Conservation (phyloP, 2,888 invertebrate species). For the Hybos culiciformis region DNA sequence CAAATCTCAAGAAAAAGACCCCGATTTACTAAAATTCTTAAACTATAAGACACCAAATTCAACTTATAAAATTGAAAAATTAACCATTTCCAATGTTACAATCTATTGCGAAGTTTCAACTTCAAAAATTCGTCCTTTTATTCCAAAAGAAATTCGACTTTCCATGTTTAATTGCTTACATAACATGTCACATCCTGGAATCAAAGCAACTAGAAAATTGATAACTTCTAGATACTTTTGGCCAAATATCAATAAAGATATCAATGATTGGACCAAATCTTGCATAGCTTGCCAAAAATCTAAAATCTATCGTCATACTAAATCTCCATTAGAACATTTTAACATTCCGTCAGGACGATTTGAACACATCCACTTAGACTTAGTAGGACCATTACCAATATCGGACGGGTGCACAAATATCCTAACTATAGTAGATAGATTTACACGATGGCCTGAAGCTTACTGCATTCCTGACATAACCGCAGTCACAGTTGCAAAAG, state of each 20-base stretch:
- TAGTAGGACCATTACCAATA: background rate
- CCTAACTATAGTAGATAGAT: background rate
- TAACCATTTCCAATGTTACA: background rate
- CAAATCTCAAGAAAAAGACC: background rate
- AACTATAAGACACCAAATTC: background rate
- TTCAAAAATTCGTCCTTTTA: background rate
- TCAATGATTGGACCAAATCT: background rate
- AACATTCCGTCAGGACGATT: background rate
- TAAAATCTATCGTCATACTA: background rate
- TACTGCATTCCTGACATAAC: constrained; percentile 1
- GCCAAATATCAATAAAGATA: background rate
- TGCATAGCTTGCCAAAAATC: background rate
- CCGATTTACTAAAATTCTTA: background rate
- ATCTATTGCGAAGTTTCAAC: background rate
- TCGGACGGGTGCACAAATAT: background rate
- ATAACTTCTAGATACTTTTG: background rate
- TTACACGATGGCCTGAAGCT: constrained; percentile 3
- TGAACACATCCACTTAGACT: background rate
- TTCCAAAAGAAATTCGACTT: background rate
- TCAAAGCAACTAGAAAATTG: background rate
- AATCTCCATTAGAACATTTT: background rate
- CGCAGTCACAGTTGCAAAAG: background rate
- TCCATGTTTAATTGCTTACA: background rate
- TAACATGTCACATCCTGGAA: background rate
- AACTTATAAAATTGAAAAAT: background rate